phyloP scores from a whole-genome alignment of 1,140 invertebrate species.

The Magallana angulata region DNA sequence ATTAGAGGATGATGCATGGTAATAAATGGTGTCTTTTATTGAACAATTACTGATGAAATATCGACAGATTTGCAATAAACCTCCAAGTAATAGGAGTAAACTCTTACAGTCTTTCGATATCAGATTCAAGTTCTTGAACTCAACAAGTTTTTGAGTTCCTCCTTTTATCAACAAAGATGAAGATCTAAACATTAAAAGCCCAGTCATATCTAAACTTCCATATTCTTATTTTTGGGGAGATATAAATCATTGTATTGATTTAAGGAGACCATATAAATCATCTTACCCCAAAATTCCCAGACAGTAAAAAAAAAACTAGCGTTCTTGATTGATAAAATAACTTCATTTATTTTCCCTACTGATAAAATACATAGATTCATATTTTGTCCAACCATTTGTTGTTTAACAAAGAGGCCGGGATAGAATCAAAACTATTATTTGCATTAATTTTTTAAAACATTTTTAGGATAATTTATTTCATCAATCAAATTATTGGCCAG shows the following conservation, averaged over 20 bases:
- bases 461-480: too few species aligned
- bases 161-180: neutral
- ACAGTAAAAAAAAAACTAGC: neutral
- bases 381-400: too few species aligned
- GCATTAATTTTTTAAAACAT: too few species aligned
- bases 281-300: neutral
- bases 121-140: neutral
- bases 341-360: too few species aligned
- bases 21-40: constrained; percentile 38
- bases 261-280: neutral
- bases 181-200: neutral
- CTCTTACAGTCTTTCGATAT: neutral
- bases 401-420: too few species aligned
- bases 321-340: neutral
- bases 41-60: constrained; percentile 36
- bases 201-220: neutral
- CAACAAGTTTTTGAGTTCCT: neutral
- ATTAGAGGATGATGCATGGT: constrained; percentile 30
- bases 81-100: neutral
- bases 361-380: too few species aligned
- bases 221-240: neutral
- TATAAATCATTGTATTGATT: neutral
- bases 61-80: constrained; percentile 37
- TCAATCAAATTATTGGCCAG: too few species aligned
- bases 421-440: too few species aligned